Conservation (phyloP, 2,113 vertebrate genomes). For the Tragelaphus imberbis region DNA sequence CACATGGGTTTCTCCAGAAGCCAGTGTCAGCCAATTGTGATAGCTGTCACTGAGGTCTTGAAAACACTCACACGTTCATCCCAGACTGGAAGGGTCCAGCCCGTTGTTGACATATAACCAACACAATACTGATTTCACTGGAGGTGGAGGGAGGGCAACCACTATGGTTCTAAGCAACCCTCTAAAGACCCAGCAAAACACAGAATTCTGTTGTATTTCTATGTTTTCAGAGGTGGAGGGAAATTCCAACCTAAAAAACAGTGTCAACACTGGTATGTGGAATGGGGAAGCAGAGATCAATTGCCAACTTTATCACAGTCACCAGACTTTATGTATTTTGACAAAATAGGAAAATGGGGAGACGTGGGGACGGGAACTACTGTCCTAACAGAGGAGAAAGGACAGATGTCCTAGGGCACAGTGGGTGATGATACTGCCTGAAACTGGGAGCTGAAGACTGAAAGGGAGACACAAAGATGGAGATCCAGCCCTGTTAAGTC, state of each 20-base stretch:
- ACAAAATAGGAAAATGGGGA: conserved; percentile 17
- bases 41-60: neutral
- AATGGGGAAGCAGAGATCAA: neutral
- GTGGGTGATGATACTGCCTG: accelerated
- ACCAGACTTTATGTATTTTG: neutral
- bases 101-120: neutral
- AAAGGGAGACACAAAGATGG: neutral
- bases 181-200: neutral
- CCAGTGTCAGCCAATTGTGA: neutral
- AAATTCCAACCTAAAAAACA: neutral
- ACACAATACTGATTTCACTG: neutral
- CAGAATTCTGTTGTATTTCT: neutral
- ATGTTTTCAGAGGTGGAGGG: neutral
- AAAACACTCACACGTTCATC: neutral
- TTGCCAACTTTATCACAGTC: neutral
- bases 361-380: accelerated
- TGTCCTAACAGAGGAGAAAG: neutral
- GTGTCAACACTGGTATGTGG: neutral
- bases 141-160: neutral
- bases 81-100: neutral
- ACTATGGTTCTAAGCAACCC: neutral
- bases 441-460: neutral
- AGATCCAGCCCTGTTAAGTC: neutral
- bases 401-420: neutral
- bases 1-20: neutral